Evolutionary conservation across 2,797 vertebrate genomes (phyloP).

Genomic region (Hylomyscus alleni): DNA sequence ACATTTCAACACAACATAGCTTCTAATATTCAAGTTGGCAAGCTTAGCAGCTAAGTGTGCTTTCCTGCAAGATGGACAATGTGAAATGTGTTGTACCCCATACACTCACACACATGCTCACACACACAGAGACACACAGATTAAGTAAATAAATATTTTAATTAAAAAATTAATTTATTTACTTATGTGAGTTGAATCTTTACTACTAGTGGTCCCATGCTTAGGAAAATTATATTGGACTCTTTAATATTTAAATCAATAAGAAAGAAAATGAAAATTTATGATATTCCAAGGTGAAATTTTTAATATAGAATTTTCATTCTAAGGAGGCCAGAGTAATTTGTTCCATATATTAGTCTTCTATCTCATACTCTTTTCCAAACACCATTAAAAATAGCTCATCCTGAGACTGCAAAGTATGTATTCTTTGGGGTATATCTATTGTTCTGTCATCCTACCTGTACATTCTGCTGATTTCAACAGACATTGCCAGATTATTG

Average conservation of each 20-base stretch:
- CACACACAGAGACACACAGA: background rate
- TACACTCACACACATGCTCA: background rate
- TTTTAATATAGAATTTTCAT: constrained; percentile 30
- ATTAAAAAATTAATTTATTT: background rate
- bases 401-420: constrained; percentile 40
- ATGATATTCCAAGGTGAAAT: constrained; percentile 37
- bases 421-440: constrained; percentile 16
- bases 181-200: background rate
- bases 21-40: background rate
- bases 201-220: background rate
- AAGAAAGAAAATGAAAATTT: constrained; percentile 58
- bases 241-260: background rate
- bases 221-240: background rate
- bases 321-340: constrained; percentile 11
- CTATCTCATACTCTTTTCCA: constrained; percentile 58
- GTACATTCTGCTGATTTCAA: constrained; percentile 55
- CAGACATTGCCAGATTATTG: constrained; percentile 39
- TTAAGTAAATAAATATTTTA: background rate
- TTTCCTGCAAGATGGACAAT: background rate
- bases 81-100: background rate
- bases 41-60: background rate
- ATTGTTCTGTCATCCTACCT: background rate
- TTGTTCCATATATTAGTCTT: constrained; percentile 55
- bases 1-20: background rate
- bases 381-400: constrained; percentile 53